Evolutionary conservation across 2,113 vertebrate genomes (phyloP), one percentile per base, ranked within the genome.

Genomic region (Cygnus buccinator): DNA sequence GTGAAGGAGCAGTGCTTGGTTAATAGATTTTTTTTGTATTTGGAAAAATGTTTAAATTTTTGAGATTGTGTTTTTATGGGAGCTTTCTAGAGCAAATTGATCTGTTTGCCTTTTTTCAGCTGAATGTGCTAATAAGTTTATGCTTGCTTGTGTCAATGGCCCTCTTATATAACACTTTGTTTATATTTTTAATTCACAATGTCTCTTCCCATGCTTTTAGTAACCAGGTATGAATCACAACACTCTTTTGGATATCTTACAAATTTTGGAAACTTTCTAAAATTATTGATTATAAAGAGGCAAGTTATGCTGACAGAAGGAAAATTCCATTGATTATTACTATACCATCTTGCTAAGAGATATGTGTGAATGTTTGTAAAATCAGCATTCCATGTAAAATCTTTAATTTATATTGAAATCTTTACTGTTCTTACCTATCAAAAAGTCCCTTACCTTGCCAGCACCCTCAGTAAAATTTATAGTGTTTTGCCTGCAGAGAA

Each of bases 221-320:
- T 89, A 85, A 65, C 75, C 54, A 62, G 44, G 14, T 66, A 29
- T 17, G 20, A 73, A 62, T 65, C 7, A 1, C 37, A 61, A 0
- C 39, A 59, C 33, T 75, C 39, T 87, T 80, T 83, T 78, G 20
- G 35, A 37, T 67, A 46, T 76, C 44, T 63, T 62, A 41, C n/a
- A 39, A 7, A 62, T 70, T 72, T 70, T 62, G 48, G 74, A 80
- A 73, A 74, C 66, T 84, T 82, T 48, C 20, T 92, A 39, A 57
- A 92, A 65, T 84, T 93, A 55, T 43, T 91, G 58, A 88, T 84
- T 84, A 65, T 71, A 43, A 79, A 93, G 59, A 81, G 21, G 18
- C 43, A 33, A 31, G 16, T 73, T 73, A 28, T 63, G 55, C 18
- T 65, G 61, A 84, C 39, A 85, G 39, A 67, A 88, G 35, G 29